Percentiles rank a stretch among this genome's conserved stretches.
Evolutionary conservation across 2,113 vertebrate species (phyloP).

Genomic region (Phalacrocorax pelagicus): DNA sequence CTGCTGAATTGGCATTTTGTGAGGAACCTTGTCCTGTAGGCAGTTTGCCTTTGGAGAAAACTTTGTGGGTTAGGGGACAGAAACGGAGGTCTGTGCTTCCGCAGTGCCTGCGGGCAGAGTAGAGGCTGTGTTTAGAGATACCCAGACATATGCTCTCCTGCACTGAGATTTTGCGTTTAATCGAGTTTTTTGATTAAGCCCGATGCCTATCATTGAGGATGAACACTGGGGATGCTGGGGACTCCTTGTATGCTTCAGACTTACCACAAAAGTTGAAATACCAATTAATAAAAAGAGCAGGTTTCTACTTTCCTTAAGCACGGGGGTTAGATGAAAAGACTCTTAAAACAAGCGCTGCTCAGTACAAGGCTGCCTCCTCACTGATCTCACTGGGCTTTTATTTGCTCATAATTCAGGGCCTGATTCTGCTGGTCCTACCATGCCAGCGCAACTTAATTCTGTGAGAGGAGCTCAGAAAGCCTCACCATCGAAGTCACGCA

Average conservation of each 20-base stretch:
- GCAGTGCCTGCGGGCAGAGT: neutral
- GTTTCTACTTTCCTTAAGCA: neutral
- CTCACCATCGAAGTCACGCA: rapidly evolving
- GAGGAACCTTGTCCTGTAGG: neutral
- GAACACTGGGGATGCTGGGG: too few relatives aligned
- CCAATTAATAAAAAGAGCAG: neutral
- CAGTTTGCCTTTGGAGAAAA: neutral
- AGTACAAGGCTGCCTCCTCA: neutral
- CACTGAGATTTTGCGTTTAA: neutral
- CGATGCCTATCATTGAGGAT: too few relatives aligned
- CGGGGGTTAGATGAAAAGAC: neutral
- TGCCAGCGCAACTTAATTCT: neutral
- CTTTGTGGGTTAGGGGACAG: neutral
- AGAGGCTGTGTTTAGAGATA: neutral
- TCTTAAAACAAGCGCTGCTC: rapidly evolving
- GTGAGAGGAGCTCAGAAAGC: neutral
- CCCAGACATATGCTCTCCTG: neutral
- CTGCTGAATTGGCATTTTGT: neutral
- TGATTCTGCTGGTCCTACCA: neutral
- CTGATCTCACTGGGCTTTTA: neutral
- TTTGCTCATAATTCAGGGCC: neutral
- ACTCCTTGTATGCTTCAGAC: neutral
- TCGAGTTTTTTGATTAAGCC: neutral
- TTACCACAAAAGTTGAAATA: neutral
- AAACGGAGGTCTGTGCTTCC: neutral